These are phyloP conservation scores for Protonibea diacanthus DNA, from an alignment of 2,797 vertebrate species.

Conservation along the genomic window DNA sequence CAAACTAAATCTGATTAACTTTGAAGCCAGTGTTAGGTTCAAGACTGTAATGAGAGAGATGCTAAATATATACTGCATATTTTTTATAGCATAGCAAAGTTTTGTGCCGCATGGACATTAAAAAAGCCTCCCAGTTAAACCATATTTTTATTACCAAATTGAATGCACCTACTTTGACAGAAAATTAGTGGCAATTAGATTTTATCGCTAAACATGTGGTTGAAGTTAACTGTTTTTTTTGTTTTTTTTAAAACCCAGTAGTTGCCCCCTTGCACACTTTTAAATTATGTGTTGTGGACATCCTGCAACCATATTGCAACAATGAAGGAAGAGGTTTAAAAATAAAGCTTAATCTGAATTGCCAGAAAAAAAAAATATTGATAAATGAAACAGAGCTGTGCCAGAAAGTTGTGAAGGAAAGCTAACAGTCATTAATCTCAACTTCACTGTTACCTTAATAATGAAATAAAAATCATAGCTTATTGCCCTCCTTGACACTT, in stretches of 20 bases:
- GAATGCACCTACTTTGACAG: neutral
- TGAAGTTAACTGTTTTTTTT: neutral
- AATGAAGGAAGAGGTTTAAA: neutral
- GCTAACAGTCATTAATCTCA: neutral
- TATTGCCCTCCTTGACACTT: neutral
- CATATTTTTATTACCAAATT: neutral
- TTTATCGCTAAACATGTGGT: neutral
- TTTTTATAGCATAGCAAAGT: neutral
- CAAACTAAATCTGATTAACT: neutral
- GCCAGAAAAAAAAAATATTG: neutral
- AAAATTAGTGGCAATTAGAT: neutral
- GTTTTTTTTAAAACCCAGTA: neutral
- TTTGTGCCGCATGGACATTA: neutral
- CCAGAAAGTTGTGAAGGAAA: neutral
- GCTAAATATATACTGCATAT: neutral
- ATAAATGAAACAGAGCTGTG: constrained; percentile 4
- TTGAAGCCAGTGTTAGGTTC: neutral
- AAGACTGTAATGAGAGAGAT: neutral
- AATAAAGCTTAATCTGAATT: neutral
- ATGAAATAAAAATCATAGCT: neutral
- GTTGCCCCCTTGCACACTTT: neutral
- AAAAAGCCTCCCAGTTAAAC: neutral
- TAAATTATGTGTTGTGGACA: neutral
- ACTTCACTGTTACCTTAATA: neutral
- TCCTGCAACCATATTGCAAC: neutral